Evolutionary conservation across 2,113 vertebrate genomes (phyloP).

Genomic region (Tupaia tana): DNA sequence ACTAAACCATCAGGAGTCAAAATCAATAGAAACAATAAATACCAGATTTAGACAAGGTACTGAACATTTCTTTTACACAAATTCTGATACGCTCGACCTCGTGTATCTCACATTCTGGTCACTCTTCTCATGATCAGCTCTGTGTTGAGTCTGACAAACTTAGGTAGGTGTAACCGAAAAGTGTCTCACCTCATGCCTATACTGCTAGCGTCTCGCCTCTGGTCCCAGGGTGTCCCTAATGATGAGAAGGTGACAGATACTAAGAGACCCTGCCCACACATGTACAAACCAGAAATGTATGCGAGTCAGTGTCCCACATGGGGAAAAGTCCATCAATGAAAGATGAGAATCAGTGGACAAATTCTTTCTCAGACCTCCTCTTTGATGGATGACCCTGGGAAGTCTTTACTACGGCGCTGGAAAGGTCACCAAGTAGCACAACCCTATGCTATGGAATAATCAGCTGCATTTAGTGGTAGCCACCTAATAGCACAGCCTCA

Average conservation of each 20-base stretch:
- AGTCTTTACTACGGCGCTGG: background rate
- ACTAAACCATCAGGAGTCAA: background rate
- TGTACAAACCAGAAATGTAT: background rate
- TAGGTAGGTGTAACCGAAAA: background rate
- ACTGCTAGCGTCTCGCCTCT: background rate
- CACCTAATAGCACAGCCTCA: background rate
- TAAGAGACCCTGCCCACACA: background rate
- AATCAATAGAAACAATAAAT: constrained; percentile 9
- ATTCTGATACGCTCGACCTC: background rate
- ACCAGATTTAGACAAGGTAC: background rate
- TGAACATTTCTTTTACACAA: background rate
- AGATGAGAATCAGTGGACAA: background rate
- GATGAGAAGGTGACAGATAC: background rate
- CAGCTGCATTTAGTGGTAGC: background rate
- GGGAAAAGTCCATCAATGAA: background rate
- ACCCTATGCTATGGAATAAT: background rate
- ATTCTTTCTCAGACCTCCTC: background rate
- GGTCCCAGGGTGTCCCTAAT: background rate
- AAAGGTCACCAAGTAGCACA: background rate
- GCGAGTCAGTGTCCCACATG: background rate
- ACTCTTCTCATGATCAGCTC: background rate
- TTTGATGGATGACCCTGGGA: background rate
- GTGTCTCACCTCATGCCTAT: background rate
- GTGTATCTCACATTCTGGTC: background rate
- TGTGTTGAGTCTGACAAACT: background rate